These are phyloP conservation scores for Porites lutea DNA, from an alignment of 64 coral and sea anemone species.

Conservation along the genomic window DNA sequence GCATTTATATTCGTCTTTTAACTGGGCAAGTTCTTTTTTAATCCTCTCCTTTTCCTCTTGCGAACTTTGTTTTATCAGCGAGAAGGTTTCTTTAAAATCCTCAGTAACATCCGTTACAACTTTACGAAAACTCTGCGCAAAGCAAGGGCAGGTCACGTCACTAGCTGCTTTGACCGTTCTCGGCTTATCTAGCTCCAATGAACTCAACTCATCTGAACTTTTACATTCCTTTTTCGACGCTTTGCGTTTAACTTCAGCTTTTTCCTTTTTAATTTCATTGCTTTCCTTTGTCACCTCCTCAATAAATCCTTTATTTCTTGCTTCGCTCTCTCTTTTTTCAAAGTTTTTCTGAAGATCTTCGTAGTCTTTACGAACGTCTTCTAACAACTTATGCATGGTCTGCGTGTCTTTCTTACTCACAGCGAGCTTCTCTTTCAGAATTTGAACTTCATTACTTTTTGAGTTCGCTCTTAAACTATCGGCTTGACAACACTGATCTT, in stretches of 20 bases:
- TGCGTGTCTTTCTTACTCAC: slow-evolving; percentile 38
- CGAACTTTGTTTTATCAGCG: not conserved
- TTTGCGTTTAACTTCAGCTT: slow-evolving; percentile 12
- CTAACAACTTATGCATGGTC: slow-evolving; percentile 24
- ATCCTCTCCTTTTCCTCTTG: not conserved
- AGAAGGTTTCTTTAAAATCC: slow-evolving; percentile 35
- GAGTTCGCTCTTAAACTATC: not conserved
- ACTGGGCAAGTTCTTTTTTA: not conserved
- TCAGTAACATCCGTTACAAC: slow-evolving; percentile 31
- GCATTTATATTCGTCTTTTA: slow-evolving; percentile 1
- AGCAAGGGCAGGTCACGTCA: slow-evolving; percentile 9
- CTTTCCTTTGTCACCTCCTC: not conserved
- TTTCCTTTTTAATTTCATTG: slow-evolving; percentile 14
- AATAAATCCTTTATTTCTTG: not conserved
- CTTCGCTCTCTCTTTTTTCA: slow-evolving; percentile 3
- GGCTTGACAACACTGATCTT: slow-evolving; percentile 9
- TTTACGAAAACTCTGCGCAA: slow-evolving; percentile 21
- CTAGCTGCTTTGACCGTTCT: not conserved
- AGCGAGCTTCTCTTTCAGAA: slow-evolving; percentile 13
- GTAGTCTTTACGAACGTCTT: slow-evolving; percentile 42
- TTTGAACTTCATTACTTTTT: not conserved
- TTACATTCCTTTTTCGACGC: not conserved
- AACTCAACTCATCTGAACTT: slow-evolving; percentile 2
- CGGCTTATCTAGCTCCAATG: not conserved
- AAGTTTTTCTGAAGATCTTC: slow-evolving; percentile 45